A percentile compares a stretch with the other conserved stretches of the same genome.
Evolutionary conservation across 2,888 invertebrate species (phyloP).

Genomic region (Thymelicus acteon): DNA sequence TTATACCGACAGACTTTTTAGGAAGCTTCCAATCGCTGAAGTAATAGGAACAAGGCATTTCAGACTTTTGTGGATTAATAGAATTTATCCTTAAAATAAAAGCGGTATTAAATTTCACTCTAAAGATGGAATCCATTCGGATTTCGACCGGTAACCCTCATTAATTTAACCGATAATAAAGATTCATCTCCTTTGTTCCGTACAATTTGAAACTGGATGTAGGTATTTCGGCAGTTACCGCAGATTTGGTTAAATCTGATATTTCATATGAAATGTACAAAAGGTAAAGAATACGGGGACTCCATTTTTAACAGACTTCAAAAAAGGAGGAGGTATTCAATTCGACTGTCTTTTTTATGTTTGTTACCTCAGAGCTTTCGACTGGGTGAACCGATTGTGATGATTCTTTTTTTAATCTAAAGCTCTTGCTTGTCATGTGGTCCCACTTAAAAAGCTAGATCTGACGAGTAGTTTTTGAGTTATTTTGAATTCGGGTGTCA

Average conservation of each 20-base stretch:
- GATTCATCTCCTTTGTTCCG: slow-evolving; percentile 31
- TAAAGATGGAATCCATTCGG: slow-evolving; percentile 30
- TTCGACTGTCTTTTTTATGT: too few relatives aligned
- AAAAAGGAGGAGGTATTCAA: too few relatives aligned
- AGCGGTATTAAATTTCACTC: slow-evolving; percentile 14
- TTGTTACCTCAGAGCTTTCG: too few relatives aligned
- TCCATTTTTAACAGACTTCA: too few relatives aligned
- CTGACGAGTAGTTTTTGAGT: too few relatives aligned
- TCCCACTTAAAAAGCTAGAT: too few relatives aligned
- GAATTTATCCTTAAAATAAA: slow-evolving; percentile 16
- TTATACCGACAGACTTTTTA: too few relatives aligned
- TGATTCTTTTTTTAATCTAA: too few relatives aligned
- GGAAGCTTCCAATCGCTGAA: not conserved
- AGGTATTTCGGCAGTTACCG: slow-evolving; percentile 4
- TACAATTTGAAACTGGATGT: slow-evolving; percentile 1
- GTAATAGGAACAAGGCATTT: not conserved
- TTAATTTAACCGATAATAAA: slow-evolving; percentile 34
- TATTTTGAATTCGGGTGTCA: too few relatives aligned
- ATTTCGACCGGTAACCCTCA: slow-evolving; percentile 26
- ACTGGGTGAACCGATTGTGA: too few relatives aligned
- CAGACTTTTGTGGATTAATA: not conserved
- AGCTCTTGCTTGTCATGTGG: too few relatives aligned
- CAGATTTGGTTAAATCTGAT: slow-evolving; percentile 12
- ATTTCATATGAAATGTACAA: slow-evolving; percentile 1
- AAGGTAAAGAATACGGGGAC: not conserved